These are phyloP conservation scores for Lates japonicus DNA, from an alignment of 2,797 vertebrate species.

Conservation along the genomic window DNA sequence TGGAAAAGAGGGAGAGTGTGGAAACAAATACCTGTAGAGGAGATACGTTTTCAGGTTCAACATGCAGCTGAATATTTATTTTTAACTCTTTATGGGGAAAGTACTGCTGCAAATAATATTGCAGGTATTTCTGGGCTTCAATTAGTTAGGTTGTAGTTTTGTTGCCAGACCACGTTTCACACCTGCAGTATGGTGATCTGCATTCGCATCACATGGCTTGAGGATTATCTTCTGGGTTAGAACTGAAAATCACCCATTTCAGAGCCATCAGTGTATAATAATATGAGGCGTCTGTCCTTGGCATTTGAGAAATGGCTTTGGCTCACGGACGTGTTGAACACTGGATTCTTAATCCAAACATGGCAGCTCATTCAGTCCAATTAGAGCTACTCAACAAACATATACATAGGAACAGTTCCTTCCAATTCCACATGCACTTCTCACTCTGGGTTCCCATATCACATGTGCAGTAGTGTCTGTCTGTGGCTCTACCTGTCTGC, in stretches of 20 bases:
- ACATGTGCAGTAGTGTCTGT: too few species aligned
- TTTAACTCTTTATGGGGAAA: neutral
- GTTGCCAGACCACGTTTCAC: neutral
- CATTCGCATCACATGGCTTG: neutral
- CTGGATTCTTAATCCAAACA: conserved; percentile 11
- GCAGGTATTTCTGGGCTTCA: neutral
- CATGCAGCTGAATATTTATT: conserved; percentile 7
- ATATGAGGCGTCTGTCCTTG: conserved; percentile 18
- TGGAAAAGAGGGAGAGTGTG: neutral
- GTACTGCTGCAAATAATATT: neutral
- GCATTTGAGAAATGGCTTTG: conserved; percentile 23
- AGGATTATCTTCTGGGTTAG: conserved; percentile 5
- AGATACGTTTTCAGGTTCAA: neutral
- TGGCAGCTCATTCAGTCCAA: neutral
- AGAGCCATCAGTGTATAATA: conserved; percentile 1
- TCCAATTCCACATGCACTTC: neutral
- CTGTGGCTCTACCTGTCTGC: neutral
- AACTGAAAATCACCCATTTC: neutral
- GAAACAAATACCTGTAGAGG: neutral
- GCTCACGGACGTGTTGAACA: conserved; percentile 9
- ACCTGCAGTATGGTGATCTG: neutral
- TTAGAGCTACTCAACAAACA: neutral
- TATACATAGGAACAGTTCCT: neutral
- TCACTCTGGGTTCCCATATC: neutral
- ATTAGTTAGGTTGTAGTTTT: neutral